Conservation (phyloP, 2,888 invertebrate genomes). For the Sphaerophoria rueppellii region DNA sequence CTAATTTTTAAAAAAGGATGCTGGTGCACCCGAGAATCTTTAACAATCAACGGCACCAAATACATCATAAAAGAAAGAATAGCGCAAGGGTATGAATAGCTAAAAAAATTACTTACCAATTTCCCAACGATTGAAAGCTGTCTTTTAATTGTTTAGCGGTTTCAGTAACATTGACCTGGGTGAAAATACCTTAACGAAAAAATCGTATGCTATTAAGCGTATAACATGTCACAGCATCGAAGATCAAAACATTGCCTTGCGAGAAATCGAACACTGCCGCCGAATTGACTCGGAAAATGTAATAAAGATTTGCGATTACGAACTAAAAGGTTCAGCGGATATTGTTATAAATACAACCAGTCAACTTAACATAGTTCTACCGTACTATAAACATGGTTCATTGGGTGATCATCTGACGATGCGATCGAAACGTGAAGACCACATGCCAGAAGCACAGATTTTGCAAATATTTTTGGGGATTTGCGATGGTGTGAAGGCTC, state of each 20-base stretch:
- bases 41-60: constrained; percentile 87
- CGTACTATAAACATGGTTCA: constrained; percentile 90
- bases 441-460: constrained; percentile 86
- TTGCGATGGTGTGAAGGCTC: constrained; percentile 88
- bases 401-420: constrained; percentile 87
- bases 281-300: constrained; percentile 88
- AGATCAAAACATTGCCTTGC: constrained; percentile 88
- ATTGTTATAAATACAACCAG: constrained; percentile 87
- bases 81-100: constrained; percentile 86
- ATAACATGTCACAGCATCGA: constrained; percentile 91
- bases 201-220: constrained; percentile 89
- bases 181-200: constrained; percentile 86
- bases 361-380: constrained; percentile 88
- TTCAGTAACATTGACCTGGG: constrained; percentile 91
- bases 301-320: constrained; percentile 87
- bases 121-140: background rate
- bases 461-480: constrained; percentile 88
- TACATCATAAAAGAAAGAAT: constrained; percentile 88
- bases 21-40: constrained; percentile 88
- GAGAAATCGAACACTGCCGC: constrained; percentile 89
- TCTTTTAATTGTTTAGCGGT: constrained; percentile 84
- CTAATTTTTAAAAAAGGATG: constrained; percentile 89
- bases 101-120: background rate
- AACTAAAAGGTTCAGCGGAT: constrained; percentile 86
- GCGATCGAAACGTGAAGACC: constrained; percentile 84